phyloP scores from a whole-genome alignment of 2,888 invertebrate genomes.

The Melanotus villosus region DNA sequence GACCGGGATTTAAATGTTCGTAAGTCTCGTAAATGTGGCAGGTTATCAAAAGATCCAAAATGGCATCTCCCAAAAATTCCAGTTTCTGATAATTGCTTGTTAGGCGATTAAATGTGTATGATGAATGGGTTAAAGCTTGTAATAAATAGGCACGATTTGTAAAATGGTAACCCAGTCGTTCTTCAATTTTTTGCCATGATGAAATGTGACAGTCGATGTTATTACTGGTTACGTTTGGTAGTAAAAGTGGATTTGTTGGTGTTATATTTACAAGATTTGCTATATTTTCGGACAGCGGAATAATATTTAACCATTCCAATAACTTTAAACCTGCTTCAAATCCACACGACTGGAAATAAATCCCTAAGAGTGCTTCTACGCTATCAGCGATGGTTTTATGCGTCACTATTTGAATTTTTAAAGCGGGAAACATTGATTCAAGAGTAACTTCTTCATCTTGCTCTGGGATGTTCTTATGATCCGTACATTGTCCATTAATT shows the following conservation, averaged over 20 bases:
- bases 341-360: slow-evolving; percentile 74
- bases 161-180: slow-evolving; percentile 82
- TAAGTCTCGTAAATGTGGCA: slow-evolving; percentile 87
- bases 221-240: slow-evolving; percentile 60
- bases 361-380: slow-evolving; percentile 89
- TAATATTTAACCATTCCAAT: slow-evolving; percentile 70
- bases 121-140: slow-evolving; percentile 95
- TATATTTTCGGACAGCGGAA: slow-evolving; percentile 61
- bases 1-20: slow-evolving; percentile 81
- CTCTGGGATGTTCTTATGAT: slow-evolving; percentile 45
- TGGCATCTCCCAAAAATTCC: slow-evolving; percentile 93
- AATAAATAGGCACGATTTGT: slow-evolving; percentile 84
- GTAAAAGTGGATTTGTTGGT: slow-evolving; percentile 65
- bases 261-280: slow-evolving; percentile 52
- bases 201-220: slow-evolving; percentile 69
- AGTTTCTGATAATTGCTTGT: slow-evolving; percentile 92
- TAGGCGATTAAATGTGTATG: slow-evolving; percentile 83
- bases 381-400: slow-evolving; percentile 85
- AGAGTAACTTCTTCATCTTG: slow-evolving; percentile 36
- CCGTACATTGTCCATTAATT: slow-evolving; percentile 16
- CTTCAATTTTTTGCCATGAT: slow-evolving; percentile 70
- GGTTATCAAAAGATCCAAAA: slow-evolving; percentile 92
- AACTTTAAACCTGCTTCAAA: slow-evolving; percentile 61
- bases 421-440: slow-evolving; percentile 39
- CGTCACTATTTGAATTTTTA: slow-evolving; percentile 69